Conservation (phyloP, 2,888 invertebrate genomes). For the Cheiracanthium punctorium region DNA sequence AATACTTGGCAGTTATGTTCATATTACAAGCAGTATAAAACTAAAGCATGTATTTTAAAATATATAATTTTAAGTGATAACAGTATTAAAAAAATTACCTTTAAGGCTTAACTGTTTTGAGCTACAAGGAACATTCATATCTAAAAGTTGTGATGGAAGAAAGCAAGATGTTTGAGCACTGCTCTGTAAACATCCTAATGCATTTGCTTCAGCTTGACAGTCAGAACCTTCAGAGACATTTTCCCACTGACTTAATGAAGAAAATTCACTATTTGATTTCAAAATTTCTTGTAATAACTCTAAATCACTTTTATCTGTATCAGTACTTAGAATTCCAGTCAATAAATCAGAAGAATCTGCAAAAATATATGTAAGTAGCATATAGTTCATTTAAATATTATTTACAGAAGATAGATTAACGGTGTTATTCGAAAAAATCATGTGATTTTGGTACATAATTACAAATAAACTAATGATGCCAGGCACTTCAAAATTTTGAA, state of each 20-base stretch:
- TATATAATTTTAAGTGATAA: too few species aligned
- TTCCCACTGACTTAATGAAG: background rate
- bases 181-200: conserved; percentile 16
- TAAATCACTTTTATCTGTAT: conserved; percentile 77
- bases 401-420: too few species aligned
- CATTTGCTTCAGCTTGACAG: conserved; percentile 75
- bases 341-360: conserved; percentile 75
- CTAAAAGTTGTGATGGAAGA: conserved; percentile 69
- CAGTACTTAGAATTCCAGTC: conserved; percentile 75
- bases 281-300: conserved; percentile 77
- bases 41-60: too few species aligned
- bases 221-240: conserved; percentile 74
- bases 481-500: too few species aligned
- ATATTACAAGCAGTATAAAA: too few species aligned
- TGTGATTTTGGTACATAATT: too few species aligned
- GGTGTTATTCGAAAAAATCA: too few species aligned
- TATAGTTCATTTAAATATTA: too few species aligned
- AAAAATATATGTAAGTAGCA: too few species aligned
- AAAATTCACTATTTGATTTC: conserved; percentile 72
- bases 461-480: too few species aligned
- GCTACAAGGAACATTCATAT: conserved; percentile 45
- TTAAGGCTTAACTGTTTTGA: background rate
- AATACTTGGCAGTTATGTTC: too few species aligned
- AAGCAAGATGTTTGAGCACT: conserved; percentile 46
- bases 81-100: too few species aligned